These are phyloP conservation scores for Ranitomeya imitator DNA, from an alignment of 2,113 vertebrate species.

Conservation along the genomic window DNA sequence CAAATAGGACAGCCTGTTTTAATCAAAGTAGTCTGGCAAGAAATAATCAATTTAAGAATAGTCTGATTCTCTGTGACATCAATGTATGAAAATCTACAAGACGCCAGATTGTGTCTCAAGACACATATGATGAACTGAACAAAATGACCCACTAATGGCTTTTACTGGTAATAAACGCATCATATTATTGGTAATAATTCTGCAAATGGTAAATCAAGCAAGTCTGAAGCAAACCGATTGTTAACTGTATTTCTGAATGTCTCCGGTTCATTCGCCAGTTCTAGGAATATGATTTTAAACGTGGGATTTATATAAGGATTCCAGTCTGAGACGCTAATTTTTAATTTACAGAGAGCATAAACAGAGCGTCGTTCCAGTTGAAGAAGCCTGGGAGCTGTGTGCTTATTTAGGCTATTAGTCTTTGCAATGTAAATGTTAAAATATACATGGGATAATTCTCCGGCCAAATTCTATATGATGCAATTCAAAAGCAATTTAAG, in stretches of 20 bases:
- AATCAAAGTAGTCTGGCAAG: slow-evolving; percentile 85
- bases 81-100: slow-evolving; percentile 88
- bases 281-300: slow-evolving; percentile 63
- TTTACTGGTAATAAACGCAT: slow-evolving; percentile 89
- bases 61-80: slow-evolving; percentile 85
- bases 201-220: slow-evolving; percentile 87
- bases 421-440: slow-evolving; percentile 55
- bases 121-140: slow-evolving; percentile 88
- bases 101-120: slow-evolving; percentile 89
- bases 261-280: slow-evolving; percentile 66
- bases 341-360: slow-evolving; percentile 73
- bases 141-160: slow-evolving; percentile 88
- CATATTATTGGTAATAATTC: slow-evolving; percentile 88
- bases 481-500: slow-evolving; percentile 36
- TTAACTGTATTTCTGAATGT: slow-evolving; percentile 79
- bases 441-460: slow-evolving; percentile 53
- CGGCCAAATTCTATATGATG: slow-evolving; percentile 44
- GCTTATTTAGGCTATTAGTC: slow-evolving; percentile 68
- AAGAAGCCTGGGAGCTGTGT: slow-evolving; percentile 61
- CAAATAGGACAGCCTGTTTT: slow-evolving; percentile 81
- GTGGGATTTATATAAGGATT: slow-evolving; percentile 72
- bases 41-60: slow-evolving; percentile 88
- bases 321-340: slow-evolving; percentile 66
- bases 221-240: slow-evolving; percentile 81
- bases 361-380: slow-evolving; percentile 64